These are phyloP conservation scores for Melanotaenia pygmaea DNA, from an alignment of 2,797 vertebrate genomes.

Conservation along the genomic window DNA sequence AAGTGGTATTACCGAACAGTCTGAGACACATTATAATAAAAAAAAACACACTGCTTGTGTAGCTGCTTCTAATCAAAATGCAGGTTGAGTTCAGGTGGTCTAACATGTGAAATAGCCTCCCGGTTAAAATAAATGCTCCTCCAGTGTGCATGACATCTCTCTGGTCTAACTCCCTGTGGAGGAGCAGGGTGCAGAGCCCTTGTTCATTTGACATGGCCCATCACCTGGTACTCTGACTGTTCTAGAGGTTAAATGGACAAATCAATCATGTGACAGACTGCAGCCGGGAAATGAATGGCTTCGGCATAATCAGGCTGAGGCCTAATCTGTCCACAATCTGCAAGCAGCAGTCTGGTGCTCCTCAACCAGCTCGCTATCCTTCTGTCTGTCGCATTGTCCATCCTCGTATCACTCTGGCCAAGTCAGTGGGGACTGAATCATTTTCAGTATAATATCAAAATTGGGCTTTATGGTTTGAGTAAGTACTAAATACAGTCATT, in stretches of 20 bases:
- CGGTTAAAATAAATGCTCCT: conserved; percentile 18
- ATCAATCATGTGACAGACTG: conserved; percentile 84
- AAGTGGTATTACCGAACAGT: conserved; percentile 52
- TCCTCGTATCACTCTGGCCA: conserved; percentile 10
- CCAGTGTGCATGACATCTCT: conserved; percentile 23
- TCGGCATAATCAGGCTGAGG: conserved; percentile 78
- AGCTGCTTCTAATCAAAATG: conserved; percentile 6
- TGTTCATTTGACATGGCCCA: conserved; percentile 80
- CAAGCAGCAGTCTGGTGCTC: conserved; percentile 64
- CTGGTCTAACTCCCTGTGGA: conserved; percentile 50
- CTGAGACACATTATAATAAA: conserved; percentile 31
- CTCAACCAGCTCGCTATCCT: conserved; percentile 48
- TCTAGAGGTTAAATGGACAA: conserved; percentile 84
- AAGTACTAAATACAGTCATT: not conserved
- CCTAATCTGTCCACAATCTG: conserved; percentile 74
- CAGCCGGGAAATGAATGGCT: conserved; percentile 82
- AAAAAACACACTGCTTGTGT: not conserved
- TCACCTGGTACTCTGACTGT: conserved; percentile 75
- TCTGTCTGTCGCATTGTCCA: conserved; percentile 42
- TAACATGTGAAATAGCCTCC: not conserved
- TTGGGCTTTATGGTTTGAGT: not conserved
- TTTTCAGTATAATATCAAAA: not conserved
- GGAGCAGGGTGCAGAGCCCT: conserved; percentile 63
- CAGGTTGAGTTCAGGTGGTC: conserved; percentile 6
- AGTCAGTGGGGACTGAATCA: conserved; percentile 8